Percentiles rank a stretch among this genome's conserved stretches.
phyloP scores from a whole-genome alignment of 2,797 vertebrate genomes.

The Zalophus californianus region DNA sequence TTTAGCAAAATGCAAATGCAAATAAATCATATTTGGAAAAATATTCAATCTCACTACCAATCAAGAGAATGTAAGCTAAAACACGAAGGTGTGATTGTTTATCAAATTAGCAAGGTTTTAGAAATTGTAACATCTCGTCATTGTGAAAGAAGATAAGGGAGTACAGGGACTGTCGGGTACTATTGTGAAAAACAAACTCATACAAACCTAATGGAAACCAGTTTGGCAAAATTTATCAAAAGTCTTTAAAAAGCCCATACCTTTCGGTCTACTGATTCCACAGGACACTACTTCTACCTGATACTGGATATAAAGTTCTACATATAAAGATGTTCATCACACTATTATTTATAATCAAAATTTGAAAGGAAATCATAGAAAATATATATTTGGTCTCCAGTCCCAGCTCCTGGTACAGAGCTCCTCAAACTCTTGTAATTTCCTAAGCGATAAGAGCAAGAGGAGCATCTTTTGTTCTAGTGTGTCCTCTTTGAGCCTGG shows the following conservation, averaged over 20 bases:
- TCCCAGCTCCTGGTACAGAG: background rate
- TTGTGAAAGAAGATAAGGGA: background rate
- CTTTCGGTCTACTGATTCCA: slow-evolving; percentile 13
- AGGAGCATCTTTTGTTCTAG: background rate
- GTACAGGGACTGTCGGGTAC: background rate
- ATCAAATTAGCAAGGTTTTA: slow-evolving; percentile 62
- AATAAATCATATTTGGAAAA: slow-evolving; percentile 66
- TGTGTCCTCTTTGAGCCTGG: background rate
- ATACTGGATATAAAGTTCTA: slow-evolving; percentile 9
- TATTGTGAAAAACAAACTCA: background rate
- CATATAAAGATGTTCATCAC: background rate
- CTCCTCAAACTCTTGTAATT: background rate
- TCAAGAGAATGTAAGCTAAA: slow-evolving; percentile 64
- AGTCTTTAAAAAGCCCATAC: slow-evolving; percentile 34
- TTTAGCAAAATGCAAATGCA: slow-evolving; percentile 61
- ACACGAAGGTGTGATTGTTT: slow-evolving; percentile 55
- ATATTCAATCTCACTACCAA: slow-evolving; percentile 59
- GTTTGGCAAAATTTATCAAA: slow-evolving; percentile 30
- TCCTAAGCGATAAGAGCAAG: background rate
- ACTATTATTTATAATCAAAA: slow-evolving; percentile 2
- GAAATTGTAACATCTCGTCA: slow-evolving; percentile 22
- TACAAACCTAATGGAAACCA: background rate
- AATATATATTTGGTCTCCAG: background rate
- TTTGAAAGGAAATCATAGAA: background rate
- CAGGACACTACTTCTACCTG: background rate